A percentile compares a stretch with the other conserved stretches of the same genome.
These are phyloP conservation scores for Dynastes maya DNA, from an alignment of 2,888 invertebrate genomes.

Conservation along the genomic window DNA sequence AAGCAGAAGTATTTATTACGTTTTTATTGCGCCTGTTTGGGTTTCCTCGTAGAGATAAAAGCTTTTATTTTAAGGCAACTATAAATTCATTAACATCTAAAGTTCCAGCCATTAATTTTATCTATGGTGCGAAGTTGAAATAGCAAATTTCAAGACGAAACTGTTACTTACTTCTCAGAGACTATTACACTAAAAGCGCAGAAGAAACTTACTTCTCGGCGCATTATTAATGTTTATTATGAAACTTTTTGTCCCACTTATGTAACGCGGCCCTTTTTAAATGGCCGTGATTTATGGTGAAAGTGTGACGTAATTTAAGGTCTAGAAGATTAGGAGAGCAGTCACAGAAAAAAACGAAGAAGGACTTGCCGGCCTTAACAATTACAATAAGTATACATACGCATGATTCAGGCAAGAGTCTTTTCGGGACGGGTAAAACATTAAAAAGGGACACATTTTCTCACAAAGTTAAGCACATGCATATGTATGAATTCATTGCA, in stretches of 20 bases:
- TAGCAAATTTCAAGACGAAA: conserved; percentile 1
- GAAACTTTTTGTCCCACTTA: conserved; percentile 39
- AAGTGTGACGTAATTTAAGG: conserved; percentile 43
- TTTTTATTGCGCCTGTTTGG: no score
- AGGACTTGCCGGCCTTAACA: not conserved
- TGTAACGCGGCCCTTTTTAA: conserved; percentile 30
- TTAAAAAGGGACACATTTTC: conserved; percentile 22
- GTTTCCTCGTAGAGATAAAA: not conserved
- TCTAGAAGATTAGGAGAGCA: conserved; percentile 33
- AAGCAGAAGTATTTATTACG: no score
- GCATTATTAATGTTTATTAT: conserved; percentile 45
- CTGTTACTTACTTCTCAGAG: not conserved
- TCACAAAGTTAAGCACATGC: not conserved
- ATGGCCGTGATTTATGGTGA: conserved; percentile 29
- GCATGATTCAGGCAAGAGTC: conserved; percentile 24
- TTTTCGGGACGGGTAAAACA: conserved; percentile 31
- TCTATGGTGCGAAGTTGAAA: conserved; percentile 2
- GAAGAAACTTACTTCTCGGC: conserved; percentile 5
- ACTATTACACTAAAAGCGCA: conserved; percentile 27
- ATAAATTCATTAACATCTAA: not conserved
- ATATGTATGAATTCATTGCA: conserved; percentile 33
- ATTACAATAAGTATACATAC: not conserved
- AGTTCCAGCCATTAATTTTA: not conserved
- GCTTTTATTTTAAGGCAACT: not conserved
- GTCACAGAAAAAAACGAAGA: conserved; percentile 3